Base-by-base conservation (phyloP, 92 coral and sea anemone species). In the Virgularia gustaviana region DNA sequence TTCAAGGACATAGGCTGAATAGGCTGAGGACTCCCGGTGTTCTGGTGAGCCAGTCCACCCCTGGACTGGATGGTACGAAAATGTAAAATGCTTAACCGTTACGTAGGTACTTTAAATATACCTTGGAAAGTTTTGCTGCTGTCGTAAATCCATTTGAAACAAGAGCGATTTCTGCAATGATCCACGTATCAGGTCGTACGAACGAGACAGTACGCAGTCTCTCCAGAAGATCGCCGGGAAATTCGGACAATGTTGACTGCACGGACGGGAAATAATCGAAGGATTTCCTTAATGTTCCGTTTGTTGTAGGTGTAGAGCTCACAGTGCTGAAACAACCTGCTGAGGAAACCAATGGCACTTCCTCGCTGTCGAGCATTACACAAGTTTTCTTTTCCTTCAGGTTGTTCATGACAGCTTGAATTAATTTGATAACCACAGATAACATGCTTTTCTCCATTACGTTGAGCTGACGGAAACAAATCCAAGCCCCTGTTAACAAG, bases 401-500 rank as follows among this genome's bases (percentile, higher is more conserved):
- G 65, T 94, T 89, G 45, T 83, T 90, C 22, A 89, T 70, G 29
- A 88, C 89, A 9, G 82, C 77, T 58, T 83, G 87, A 20, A 92
- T 67, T 10, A 89, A 79, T 57, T 92, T 96, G 10, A 79, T 78
- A 31, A 92, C 82, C 29, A 89, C 80, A 0, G 96, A 82, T 70
- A 92, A 77, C 10, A 89, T 79, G 29, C 85, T 87, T 4, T 91
- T 86, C 68, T 82, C 87, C 65, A 92, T 83, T 22, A 91, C 71
- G n/a, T 87, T 80, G 36, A 92, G 73, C 73, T 83, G 86, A 49
- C 85, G 85, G 71, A 92, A 76, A 57, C 98, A 92, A 36, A 92
- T 78, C 97, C 97, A 91, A 28, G 95, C 88, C 27, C 97, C 97
- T 91, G n/a, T n/a, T n/a, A n/a, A n/a, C n/a, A n/a, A n/a, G n/a